Conservation (phyloP, 2,113 vertebrate species). For the Osmerus mordax region DNA sequence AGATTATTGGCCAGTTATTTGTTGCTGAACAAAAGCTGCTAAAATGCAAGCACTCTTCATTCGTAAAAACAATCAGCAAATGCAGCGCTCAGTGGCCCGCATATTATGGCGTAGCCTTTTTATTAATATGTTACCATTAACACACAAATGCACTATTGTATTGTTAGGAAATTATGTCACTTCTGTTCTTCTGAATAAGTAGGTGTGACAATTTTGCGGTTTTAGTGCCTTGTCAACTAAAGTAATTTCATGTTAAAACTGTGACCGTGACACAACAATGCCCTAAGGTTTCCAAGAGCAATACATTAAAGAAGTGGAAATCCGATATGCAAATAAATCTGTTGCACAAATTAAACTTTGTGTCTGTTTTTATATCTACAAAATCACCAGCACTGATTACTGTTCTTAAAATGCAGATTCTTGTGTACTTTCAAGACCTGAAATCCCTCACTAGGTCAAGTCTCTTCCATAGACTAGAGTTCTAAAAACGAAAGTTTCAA, state of each 20-base stretch:
- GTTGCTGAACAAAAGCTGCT: no score
- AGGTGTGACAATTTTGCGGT: not conserved
- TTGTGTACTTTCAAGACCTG: no score
- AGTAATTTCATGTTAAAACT: not conserved
- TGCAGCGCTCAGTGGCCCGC: not conserved
- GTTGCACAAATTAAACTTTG: not conserved
- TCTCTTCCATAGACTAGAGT: no score
- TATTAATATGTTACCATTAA: not conserved
- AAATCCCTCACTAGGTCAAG: no score
- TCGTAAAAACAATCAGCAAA: no score
- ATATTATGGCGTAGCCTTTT: not conserved
- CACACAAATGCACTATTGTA: not conserved
- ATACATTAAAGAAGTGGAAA: not conserved
- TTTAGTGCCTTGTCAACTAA: not conserved
- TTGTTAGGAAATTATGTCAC: not conserved
- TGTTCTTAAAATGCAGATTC: no score
- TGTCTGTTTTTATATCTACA: no score
- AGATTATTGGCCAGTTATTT: no score
- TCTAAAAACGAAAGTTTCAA: no score
- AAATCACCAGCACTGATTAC: no score
- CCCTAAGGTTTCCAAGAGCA: not conserved
- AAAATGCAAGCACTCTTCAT: no score
- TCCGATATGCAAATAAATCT: conserved; percentile 6
- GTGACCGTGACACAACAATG: no score
- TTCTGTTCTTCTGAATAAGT: not conserved